Conservation (phyloP, 2,888 invertebrate species). For the Hedychridium roseum region DNA sequence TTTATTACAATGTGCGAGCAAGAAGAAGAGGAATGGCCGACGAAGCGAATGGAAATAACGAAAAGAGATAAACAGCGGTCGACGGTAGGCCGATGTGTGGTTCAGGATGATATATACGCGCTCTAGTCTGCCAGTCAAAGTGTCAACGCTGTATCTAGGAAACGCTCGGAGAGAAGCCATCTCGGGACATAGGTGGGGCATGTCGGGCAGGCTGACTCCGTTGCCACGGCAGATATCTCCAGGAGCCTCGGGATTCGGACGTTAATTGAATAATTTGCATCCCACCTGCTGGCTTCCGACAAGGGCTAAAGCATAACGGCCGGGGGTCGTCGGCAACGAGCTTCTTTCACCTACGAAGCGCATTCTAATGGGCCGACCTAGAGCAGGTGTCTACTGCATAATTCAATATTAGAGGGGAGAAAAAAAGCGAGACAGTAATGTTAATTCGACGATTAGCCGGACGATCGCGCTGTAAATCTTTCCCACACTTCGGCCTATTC, state of each 20-base stretch:
- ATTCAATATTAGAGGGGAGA: not conserved
- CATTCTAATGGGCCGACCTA: constrained; percentile 18
- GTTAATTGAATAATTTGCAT: constrained; percentile 61
- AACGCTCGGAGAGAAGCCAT: constrained; percentile 24
- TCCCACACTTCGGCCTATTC: too few species aligned
- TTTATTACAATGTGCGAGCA: too few species aligned
- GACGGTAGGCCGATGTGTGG: not conserved
- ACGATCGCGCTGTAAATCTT: too few species aligned
- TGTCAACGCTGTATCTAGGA: constrained; percentile 51
- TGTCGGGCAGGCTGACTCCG: too few species aligned
- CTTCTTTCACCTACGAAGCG: constrained; percentile 17
- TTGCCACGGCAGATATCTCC: constrained; percentile 3
- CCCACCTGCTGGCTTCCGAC: constrained; percentile 48
- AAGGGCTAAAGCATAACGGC: constrained; percentile 27
- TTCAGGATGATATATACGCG: constrained; percentile 24
- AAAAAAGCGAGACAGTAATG: too few species aligned
- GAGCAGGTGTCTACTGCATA: constrained; percentile 4
- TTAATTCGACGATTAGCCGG: too few species aligned
- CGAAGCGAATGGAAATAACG: constrained; percentile 29
- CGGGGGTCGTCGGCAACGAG: constrained; percentile 31
- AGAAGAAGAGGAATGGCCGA: too few species aligned
- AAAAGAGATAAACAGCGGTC: not conserved
- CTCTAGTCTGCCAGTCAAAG: constrained; percentile 49
- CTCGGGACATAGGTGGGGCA: not conserved
- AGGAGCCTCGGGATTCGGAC: constrained; percentile 24